Base-by-base conservation (phyloP, 2,797 vertebrate genomes). In the Tenualosa ilisha region DNA sequence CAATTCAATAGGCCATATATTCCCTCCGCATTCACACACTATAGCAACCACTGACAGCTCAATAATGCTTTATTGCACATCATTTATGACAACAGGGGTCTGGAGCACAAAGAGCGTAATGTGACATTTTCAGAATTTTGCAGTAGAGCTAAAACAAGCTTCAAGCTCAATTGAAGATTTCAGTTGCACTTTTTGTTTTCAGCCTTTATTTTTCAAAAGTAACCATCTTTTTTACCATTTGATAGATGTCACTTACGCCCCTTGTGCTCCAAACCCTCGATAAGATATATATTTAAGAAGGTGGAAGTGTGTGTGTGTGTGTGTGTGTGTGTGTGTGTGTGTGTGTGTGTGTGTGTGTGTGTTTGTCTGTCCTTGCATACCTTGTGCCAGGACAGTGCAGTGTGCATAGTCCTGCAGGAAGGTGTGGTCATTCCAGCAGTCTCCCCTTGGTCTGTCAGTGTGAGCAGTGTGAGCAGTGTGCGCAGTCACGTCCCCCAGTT, bases 261-360 rank as follows among this genome's bases (percentile, higher is more conserved):
- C 31, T 31, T 31, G 31, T 31, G 31, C 31, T 31, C 31, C 31
- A 31, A 31, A 31, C 31, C 31, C 31, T 31, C 1, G 31, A 31
- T 31, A 0, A 31, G 31, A 31, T 31, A 31, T 31, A 31, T 31
- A 31, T 31, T 31, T 31, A 31, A 31, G 31, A 31, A 31, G 31
- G 46, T 20, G 46, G 20, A 13, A n/a, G 75, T 82, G 50, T 54
- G 50, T 82, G 49, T 82, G 81, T 20, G 26, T 82, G 81, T 53
- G 49, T 53, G 81, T 26, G 51, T 56, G 51, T 56, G 51, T 81
- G 49, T 43, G 40, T 81, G 84, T 65, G 49, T 79, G 63, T 72
- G 65, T 50, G 65, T 53, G 46, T 51, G 84, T 65, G 84, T 85
- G 79, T 85, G 84, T 65, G 84, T 82, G 81, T 53, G 59, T 82